Evolutionary conservation across 2,113 vertebrate genomes (phyloP), one percentile per base, ranked within the genome.

Genomic region (Ammodramus savannarum): DNA sequence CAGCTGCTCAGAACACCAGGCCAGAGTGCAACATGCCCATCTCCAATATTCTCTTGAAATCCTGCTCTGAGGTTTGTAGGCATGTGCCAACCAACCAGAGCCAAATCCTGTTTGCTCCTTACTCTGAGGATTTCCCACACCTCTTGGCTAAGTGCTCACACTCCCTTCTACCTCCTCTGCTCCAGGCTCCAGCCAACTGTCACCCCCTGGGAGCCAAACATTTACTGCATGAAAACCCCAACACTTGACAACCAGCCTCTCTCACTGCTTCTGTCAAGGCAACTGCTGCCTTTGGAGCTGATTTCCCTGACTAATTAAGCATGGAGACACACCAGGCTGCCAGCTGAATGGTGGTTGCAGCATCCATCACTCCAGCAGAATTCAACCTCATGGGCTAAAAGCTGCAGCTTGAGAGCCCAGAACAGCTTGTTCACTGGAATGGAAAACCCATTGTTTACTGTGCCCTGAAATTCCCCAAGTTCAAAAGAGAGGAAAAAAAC

Each of bases 281-380:
- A 96, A 95, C 46, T 80, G 72, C 85, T 95, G 75, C 46, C 87
- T 94, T 91, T 95, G 61, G 88, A 77, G 76, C 31, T 88, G 78
- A 96, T 96, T 93, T 94, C 90, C 38, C 83, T 71, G 63, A 44
- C 74, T 96, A 96, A 91, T 94, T 85, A 95, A 90, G 75, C 91
- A 88, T 80, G 39, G 67, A 93, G 76, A 57, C 48, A 88, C 78
- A 94, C 75, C 85, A 93, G 85, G 38, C 49, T 94, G 87, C 52
- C 63, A 71, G 19, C 11, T 55, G 71, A 85, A 48, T 29, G 78
- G 87, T 65, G 43, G 75, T 3, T 88, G 75, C 81, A 74, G 67
- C 90, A 94, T 88, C 82, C 63, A 66, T 90, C 94, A 91, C 63
- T 85, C n/a, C 59, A 82, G 43, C 46, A 96, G 78, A 36, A 65